phyloP scores from a whole-genome alignment of 2,888 invertebrate genomes.

The Aethes cnicana region DNA sequence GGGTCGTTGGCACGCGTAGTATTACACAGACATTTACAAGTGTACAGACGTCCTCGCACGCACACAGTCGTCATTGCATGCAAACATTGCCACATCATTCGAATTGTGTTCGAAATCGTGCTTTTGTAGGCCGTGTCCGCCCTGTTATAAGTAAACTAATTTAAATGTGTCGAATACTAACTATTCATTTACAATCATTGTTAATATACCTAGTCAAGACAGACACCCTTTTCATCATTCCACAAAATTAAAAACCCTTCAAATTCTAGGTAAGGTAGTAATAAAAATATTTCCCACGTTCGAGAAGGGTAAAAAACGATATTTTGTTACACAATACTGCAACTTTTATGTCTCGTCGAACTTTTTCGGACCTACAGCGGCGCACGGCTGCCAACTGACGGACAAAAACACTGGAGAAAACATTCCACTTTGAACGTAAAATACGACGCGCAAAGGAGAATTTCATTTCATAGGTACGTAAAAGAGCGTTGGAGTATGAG shows the following conservation, averaged over 20 bases:
- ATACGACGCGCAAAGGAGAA: neutral
- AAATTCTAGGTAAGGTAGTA: too few species aligned
- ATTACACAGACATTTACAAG: too few species aligned
- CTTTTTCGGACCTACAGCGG: conserved; percentile 40
- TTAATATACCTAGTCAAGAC: too few species aligned
- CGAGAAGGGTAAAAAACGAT: conserved; percentile 1
- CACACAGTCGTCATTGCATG: too few species aligned
- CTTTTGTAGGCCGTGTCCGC: too few species aligned
- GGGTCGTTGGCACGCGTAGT: too few species aligned
- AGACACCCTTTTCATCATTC: too few species aligned
- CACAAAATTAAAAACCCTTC: too few species aligned
- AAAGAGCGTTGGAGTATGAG: conserved; percentile 7
- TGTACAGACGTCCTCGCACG: too few species aligned
- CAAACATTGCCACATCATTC: too few species aligned
- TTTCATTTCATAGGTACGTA: neutral
- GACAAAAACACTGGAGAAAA: too few species aligned
- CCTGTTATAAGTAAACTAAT: neutral
- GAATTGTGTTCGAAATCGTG: too few species aligned
- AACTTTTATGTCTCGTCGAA: neutral
- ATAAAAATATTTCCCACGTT: conserved; percentile 11
- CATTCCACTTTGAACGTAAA: conserved; percentile 1
- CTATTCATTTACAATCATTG: neutral
- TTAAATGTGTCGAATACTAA: neutral
- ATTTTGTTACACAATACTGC: conserved; percentile 5
- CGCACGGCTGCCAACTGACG: conserved; percentile 43